These are phyloP conservation scores for Corvus moneduloides DNA, from an alignment of 2,113 vertebrate genomes.

Conservation along the genomic window DNA sequence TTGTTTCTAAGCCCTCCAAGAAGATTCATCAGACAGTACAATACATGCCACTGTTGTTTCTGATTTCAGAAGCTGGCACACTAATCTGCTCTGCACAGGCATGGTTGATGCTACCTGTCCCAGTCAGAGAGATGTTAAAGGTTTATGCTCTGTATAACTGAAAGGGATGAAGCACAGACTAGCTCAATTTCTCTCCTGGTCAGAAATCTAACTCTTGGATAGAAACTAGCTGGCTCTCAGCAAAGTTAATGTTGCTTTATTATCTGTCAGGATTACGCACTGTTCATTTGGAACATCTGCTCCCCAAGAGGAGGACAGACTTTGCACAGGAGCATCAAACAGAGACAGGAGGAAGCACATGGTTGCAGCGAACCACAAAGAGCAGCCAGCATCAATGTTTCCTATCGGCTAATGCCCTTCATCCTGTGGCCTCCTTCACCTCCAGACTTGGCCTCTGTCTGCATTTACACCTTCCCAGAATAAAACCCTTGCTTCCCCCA, in stretches of 20 bases:
- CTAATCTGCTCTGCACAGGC: background rate
- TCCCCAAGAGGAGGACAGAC: background rate
- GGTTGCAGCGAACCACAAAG: background rate
- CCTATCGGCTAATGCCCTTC: background rate
- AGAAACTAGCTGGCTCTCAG: background rate
- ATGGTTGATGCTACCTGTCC: background rate
- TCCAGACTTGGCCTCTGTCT: constrained; percentile 37
- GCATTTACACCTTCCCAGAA: constrained; percentile 49
- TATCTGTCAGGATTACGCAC: background rate
- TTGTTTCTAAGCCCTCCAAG: background rate
- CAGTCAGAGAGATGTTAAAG: background rate
- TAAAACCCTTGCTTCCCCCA: constrained; percentile 27
- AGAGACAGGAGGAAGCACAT: background rate
- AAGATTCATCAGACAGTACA: background rate
- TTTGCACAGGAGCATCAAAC: background rate
- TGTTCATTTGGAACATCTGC: background rate
- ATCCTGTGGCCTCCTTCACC: constrained; percentile 1
- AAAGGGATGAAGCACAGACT: background rate
- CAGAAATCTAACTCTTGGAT: background rate
- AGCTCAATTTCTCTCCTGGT: background rate
- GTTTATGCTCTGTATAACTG: background rate
- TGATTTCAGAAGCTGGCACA: background rate
- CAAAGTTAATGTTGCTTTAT: background rate
- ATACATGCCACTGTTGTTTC: background rate
- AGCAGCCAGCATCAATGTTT: background rate